These are phyloP conservation scores for Amazona finschi DNA, from an alignment of 2,797 vertebrate genomes.

Conservation along the genomic window DNA sequence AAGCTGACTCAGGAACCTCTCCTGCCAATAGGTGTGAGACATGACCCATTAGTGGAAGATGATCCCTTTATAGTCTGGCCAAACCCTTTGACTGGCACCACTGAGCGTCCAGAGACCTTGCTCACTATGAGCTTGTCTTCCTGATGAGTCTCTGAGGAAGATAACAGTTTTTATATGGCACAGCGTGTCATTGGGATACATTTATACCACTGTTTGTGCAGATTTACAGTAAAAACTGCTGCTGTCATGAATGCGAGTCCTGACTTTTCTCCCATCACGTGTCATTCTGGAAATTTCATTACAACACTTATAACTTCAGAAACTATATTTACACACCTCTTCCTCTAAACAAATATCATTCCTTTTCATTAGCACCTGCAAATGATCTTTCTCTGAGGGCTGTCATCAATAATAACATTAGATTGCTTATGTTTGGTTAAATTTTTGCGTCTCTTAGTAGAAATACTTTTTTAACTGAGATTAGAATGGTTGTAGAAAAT, in stretches of 20 bases:
- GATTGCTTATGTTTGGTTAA: background rate
- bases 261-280: background rate
- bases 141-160: background rate
- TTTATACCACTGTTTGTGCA: background rate
- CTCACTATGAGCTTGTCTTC: background rate
- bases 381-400: background rate
- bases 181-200: background rate
- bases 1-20: background rate
- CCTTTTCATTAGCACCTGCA: background rate
- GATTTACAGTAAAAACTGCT: background rate
- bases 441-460: background rate
- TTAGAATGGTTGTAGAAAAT: background rate
- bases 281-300: background rate
- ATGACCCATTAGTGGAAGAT: background rate
- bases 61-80: background rate
- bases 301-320: background rate
- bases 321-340: background rate
- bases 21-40: fast-evolving
- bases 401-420: background rate
- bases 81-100: background rate
- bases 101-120: background rate
- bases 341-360: background rate
- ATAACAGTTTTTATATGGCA: fast-evolving
- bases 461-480: background rate
- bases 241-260: background rate